Conservation (phyloP, 2,888 invertebrate species). For the Prosopocoilus inquinatus region DNA sequence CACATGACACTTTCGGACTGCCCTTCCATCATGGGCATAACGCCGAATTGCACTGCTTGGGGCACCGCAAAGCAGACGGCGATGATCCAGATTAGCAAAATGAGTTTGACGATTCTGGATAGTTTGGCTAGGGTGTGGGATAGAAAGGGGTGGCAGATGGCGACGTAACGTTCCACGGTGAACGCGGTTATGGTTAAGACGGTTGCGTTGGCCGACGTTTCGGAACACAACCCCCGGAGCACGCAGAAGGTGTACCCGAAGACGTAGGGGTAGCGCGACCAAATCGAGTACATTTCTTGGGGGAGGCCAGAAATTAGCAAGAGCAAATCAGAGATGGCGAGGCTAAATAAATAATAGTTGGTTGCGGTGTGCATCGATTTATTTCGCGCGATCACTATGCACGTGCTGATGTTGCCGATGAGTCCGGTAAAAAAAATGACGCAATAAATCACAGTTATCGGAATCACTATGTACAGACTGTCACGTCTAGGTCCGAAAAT, state of each 20-base stretch:
- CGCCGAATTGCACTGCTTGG: slow-evolving; percentile 56
- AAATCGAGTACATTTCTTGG: slow-evolving; percentile 76
- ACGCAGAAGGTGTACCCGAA: slow-evolving; percentile 80
- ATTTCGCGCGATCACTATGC: slow-evolving; percentile 83
- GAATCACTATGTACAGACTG: slow-evolving; percentile 63
- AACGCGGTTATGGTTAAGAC: slow-evolving; percentile 80
- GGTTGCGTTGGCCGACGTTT: slow-evolving; percentile 77
- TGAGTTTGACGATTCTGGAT: slow-evolving; percentile 77
- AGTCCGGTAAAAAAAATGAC: slow-evolving; percentile 76
- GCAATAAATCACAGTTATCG: slow-evolving; percentile 71
- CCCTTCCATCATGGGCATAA: slow-evolving; percentile 21
- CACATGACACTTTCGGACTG: slow-evolving; percentile 44
- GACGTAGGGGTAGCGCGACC: slow-evolving; percentile 74
- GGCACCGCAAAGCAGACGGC: slow-evolving; percentile 73
- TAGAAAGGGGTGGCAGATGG: slow-evolving; percentile 64
- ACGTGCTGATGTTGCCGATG: slow-evolving; percentile 80
- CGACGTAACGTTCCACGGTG: slow-evolving; percentile 70
- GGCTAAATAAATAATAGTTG: slow-evolving; percentile 79
- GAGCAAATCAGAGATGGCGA: slow-evolving; percentile 80
- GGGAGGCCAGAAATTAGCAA: slow-evolving; percentile 79
- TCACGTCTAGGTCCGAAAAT: slow-evolving; percentile 46
- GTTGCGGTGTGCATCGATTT: slow-evolving; percentile 82
- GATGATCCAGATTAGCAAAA: slow-evolving; percentile 76
- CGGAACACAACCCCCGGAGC: slow-evolving; percentile 72
- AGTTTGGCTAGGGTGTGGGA: slow-evolving; percentile 85